phyloP scores from a whole-genome alignment of 2,888 invertebrate species.

The Pseudolycoriella hygida region DNA sequence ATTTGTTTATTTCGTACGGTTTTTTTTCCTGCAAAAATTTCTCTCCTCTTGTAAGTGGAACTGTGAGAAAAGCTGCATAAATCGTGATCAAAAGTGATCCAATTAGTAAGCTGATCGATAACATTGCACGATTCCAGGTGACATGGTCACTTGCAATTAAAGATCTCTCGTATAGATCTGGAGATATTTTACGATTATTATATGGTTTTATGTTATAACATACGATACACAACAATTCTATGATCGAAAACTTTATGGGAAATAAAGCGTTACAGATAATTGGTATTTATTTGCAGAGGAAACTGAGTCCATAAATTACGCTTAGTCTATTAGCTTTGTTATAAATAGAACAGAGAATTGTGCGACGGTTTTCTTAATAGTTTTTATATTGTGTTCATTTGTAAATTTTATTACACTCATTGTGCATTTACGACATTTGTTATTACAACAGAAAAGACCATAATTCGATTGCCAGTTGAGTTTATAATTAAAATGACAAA shows the following conservation, averaged over 20 bases:
- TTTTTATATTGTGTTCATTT: neutral
- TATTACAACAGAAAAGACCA: too few species aligned
- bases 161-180: conserved; percentile 1
- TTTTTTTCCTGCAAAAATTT: neutral
- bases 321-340: neutral
- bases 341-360: neutral
- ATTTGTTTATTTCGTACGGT: too few species aligned
- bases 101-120: conserved; percentile 7
- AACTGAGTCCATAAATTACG: neutral
- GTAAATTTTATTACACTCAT: neutral
- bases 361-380: neutral
- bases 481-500: too few species aligned
- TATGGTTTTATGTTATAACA: neutral
- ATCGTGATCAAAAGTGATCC: conserved; percentile 8
- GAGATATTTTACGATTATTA: neutral
- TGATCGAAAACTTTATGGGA: conserved; percentile 1
- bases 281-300: neutral
- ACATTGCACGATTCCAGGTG: conserved; percentile 6
- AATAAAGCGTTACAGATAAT: neutral
- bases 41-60: neutral
- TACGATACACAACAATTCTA: neutral
- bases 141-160: conserved; percentile 4
- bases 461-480: too few species aligned
- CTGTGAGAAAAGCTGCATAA: conserved; percentile 5
- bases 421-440: too few species aligned